Conservation (phyloP, 2,113 vertebrate species). For the Todiramphus chloris region DNA sequence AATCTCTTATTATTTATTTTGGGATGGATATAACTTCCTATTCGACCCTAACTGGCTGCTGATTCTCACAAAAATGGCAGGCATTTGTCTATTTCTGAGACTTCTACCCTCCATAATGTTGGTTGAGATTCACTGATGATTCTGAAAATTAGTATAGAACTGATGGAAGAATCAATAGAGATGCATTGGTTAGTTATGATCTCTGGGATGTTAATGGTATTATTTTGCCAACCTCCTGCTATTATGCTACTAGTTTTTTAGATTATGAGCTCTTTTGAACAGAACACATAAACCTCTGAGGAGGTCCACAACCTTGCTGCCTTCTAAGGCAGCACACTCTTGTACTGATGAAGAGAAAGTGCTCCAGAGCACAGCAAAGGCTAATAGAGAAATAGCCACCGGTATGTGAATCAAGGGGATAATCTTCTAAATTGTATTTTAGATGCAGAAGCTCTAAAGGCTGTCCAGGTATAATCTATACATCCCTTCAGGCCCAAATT, state of each 20-base stretch:
- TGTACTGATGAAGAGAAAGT: not conserved
- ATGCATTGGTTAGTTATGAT: not conserved
- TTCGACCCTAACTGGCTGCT: not conserved
- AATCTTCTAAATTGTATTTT: slow-evolving; percentile 23
- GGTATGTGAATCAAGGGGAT: not conserved
- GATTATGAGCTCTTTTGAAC: not conserved
- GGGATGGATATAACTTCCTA: not conserved
- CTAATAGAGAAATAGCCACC: not conserved
- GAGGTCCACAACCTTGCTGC: not conserved
- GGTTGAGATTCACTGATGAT: not conserved
- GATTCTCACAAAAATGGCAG: not conserved
- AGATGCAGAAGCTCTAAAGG: slow-evolving; percentile 24
- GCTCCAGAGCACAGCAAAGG: not conserved
- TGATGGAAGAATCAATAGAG: not conserved
- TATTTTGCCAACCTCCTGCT: not conserved
- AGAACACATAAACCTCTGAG: not conserved
- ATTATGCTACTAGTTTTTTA: not conserved
- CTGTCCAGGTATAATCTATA: slow-evolving; percentile 30
- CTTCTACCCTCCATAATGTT: not conserved
- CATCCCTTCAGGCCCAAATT: slow-evolving; percentile 22
- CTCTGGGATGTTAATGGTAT: not conserved
- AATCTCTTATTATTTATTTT: not conserved
- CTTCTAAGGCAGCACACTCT: not conserved
- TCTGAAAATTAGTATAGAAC: not conserved
- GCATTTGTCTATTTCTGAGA: not conserved